These are phyloP conservation scores for Forpus xanthops DNA, from an alignment of 2,797 vertebrate species.

Conservation along the genomic window DNA sequence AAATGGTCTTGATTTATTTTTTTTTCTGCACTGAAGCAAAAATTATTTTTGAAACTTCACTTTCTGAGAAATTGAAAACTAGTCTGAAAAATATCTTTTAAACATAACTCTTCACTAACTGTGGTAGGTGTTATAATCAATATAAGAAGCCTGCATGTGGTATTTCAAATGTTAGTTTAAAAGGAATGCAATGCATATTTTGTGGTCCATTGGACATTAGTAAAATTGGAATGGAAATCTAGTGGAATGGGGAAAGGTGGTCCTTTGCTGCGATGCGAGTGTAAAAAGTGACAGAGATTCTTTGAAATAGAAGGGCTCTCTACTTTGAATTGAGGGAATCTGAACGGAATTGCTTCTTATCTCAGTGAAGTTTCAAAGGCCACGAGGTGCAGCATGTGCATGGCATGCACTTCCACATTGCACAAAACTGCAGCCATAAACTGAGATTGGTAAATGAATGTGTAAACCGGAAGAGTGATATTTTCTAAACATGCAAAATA, in stretches of 20 bases:
- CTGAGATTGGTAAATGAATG: not conserved
- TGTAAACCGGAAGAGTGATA: not conserved
- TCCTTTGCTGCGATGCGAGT: not conserved
- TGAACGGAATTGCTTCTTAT: not conserved
- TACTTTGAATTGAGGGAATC: not conserved
- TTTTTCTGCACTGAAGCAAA: not conserved
- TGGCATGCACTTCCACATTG: not conserved
- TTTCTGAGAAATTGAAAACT: not conserved
- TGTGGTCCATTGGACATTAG: not conserved
- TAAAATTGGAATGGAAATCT: not conserved
- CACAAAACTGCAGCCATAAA: constrained; percentile 11
- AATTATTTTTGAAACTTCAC: not conserved
- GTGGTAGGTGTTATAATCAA: not conserved
- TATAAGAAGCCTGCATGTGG: not conserved
- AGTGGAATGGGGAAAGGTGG: not conserved
- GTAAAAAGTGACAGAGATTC: not conserved
- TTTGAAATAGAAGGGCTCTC: not conserved
- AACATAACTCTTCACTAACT: not conserved
- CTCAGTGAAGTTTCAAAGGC: constrained; percentile 36
- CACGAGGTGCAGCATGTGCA: not conserved
- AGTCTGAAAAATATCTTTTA: not conserved
- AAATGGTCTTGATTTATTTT: not conserved
- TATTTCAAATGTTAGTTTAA: not conserved
- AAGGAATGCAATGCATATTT: not conserved
- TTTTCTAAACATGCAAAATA: not conserved